Evolutionary conservation across 2,888 invertebrate species (phyloP).

Genomic region (Andricus curvator): DNA sequence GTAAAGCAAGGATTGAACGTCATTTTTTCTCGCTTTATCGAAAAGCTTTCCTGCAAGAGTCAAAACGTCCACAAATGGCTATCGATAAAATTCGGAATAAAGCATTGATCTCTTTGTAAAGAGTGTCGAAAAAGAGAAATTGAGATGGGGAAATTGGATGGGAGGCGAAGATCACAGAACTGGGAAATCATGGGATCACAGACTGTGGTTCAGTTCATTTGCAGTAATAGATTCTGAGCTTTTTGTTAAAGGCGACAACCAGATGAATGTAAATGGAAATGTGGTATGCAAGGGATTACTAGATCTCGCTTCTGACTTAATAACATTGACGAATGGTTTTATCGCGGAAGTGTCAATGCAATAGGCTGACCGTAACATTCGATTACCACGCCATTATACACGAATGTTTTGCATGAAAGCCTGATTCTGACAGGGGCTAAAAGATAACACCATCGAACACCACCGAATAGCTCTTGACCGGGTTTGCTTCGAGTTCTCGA

Average conservation of each 20-base stretch:
- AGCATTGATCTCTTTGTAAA: constrained; percentile 12
- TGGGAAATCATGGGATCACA: constrained; percentile 38
- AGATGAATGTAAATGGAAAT: background rate
- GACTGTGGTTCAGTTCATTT: constrained; percentile 22
- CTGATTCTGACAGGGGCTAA: constrained; percentile 8
- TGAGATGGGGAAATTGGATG: constrained; percentile 21
- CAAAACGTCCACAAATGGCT: background rate
- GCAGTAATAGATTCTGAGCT: background rate
- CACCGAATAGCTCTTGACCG: constrained; percentile 13
- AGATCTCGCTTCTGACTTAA: constrained; percentile 3
- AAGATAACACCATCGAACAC: constrained; percentile 10
- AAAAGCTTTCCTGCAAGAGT: background rate
- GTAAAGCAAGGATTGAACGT: background rate
- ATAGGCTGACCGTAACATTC: constrained; percentile 43
- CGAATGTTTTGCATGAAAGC: constrained; percentile 48
- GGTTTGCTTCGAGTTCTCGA: background rate
- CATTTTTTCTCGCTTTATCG: background rate
- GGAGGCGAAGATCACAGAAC: constrained; percentile 37
- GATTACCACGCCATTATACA: constrained; percentile 46
- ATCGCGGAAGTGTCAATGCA: constrained; percentile 1
- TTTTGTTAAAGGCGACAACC: background rate
- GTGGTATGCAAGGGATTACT: background rate
- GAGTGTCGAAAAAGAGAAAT: constrained; percentile 8
- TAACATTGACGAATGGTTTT: constrained; percentile 11
- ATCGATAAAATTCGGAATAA: constrained; percentile 11